Conservation (phyloP, 2,888 invertebrate species). For the Melinaea menophilus region DNA sequence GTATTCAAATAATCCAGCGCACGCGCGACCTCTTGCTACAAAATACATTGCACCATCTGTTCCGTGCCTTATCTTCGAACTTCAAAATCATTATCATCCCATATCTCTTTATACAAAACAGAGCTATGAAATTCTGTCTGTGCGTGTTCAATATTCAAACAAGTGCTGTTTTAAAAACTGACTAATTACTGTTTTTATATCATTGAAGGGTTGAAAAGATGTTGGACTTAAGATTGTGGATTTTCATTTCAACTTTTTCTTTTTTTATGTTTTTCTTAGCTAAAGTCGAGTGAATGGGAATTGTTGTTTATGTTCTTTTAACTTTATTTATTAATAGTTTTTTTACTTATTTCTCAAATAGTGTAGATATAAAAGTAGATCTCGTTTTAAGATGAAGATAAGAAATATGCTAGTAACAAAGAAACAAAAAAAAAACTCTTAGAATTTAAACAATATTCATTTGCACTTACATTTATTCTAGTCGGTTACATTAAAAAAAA, state of each 20-base stretch:
- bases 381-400: background rate
- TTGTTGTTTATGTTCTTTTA: background rate
- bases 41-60: slow-evolving; percentile 17
- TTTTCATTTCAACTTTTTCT: slow-evolving; percentile 25
- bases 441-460: too few species aligned
- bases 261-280: slow-evolving; percentile 5
- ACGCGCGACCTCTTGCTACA: background rate
- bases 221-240: slow-evolving; percentile 29
- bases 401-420: too few species aligned
- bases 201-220: slow-evolving; percentile 30
- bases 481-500: too few species aligned
- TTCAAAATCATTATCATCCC: slow-evolving; percentile 4
- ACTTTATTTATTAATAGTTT: background rate
- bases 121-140: slow-evolving; percentile 6
- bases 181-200: slow-evolving; percentile 37
- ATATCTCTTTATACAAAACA: slow-evolving; percentile 4
- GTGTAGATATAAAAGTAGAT: background rate
- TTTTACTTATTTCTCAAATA: background rate
- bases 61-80: slow-evolving; percentile 34
- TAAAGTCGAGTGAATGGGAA: background rate
- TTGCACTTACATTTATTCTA: too few species aligned
- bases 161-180: slow-evolving; percentile 28
- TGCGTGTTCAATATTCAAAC: slow-evolving; percentile 7
- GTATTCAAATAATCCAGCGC: background rate
- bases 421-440: too few species aligned